A percentile compares a stretch with the other conserved stretches of the same genome.
Evolutionary conservation across 2,888 invertebrate species (phyloP).

Genomic region (Ernsta delagoae): DNA sequence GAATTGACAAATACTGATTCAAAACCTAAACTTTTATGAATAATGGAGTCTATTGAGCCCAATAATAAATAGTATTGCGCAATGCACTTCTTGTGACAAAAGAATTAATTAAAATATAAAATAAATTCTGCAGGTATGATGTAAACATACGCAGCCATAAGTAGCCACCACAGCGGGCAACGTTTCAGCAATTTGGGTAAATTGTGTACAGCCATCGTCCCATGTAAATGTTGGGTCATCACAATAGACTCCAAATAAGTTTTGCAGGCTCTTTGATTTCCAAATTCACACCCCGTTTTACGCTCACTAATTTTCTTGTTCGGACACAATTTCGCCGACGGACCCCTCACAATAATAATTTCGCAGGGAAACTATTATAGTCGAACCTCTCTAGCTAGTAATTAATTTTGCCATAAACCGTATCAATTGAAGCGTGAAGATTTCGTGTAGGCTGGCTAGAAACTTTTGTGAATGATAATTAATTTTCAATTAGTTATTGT

Average conservation of each 20-base stretch:
- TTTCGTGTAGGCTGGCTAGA: constrained; percentile 75
- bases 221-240: constrained; percentile 77
- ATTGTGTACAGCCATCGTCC: constrained; percentile 72
- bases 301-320: constrained; percentile 85
- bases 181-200: constrained; percentile 58
- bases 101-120: too few relatives aligned
- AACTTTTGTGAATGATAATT: constrained; percentile 75
- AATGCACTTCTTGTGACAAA: too few relatives aligned
- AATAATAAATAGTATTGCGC: too few relatives aligned
- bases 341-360: constrained; percentile 82
- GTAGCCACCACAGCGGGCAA: constrained; percentile 59
- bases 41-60: too few relatives aligned
- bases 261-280: constrained; percentile 78
- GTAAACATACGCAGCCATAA: constrained; percentile 46
- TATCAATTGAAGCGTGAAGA: constrained; percentile 83
- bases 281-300: constrained; percentile 83
- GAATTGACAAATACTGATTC: too few relatives aligned
- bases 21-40: too few relatives aligned
- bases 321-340: constrained; percentile 79
- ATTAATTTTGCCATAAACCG: constrained; percentile 83
- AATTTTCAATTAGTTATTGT: constrained; percentile 68
- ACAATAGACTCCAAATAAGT: constrained; percentile 76
- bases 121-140: too few relatives aligned
- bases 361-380: constrained; percentile 82
- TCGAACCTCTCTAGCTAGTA: constrained; percentile 81